These are phyloP conservation scores for Hypotaenidia okinawae DNA, from an alignment of 2,797 vertebrate species.

Conservation along the genomic window DNA sequence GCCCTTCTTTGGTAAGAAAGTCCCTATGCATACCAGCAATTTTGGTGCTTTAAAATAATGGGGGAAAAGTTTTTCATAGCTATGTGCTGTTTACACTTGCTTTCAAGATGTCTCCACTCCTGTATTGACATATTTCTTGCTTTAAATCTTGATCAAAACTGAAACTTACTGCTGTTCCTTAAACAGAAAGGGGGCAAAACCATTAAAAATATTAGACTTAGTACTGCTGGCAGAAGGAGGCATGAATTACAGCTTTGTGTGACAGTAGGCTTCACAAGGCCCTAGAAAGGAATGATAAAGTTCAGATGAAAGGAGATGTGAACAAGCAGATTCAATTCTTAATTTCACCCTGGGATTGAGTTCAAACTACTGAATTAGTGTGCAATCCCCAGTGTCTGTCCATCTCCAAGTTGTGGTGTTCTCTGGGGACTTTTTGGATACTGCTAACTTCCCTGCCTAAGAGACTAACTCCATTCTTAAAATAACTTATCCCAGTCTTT, in stretches of 20 bases:
- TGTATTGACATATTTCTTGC: not conserved
- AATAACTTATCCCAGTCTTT: not conserved
- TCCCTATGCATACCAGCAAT: not conserved
- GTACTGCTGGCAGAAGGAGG: rapidly evolving
- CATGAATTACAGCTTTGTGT: not conserved
- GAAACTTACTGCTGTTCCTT: not conserved
- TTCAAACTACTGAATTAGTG: not conserved
- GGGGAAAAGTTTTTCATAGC: not conserved
- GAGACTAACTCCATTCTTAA: not conserved
- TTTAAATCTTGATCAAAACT: not conserved
- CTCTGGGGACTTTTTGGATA: not conserved
- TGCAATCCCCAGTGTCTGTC: not conserved
- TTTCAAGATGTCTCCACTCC: not conserved
- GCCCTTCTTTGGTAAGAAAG: not conserved
- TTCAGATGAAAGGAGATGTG: not conserved
- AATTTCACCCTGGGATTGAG: not conserved
- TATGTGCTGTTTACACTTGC: not conserved
- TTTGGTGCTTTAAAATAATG: not conserved
- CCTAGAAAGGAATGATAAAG: not conserved
- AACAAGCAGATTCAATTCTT: not conserved
- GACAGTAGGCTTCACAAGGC: not conserved
- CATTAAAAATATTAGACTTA: not conserved
- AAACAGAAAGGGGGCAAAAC: not conserved
- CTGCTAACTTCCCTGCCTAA: not conserved
- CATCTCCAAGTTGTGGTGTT: not conserved